Evolutionary conservation across 2,888 invertebrate species (phyloP), one percentile per base, ranked within the genome.

Genomic region (Atethmia centrago): DNA sequence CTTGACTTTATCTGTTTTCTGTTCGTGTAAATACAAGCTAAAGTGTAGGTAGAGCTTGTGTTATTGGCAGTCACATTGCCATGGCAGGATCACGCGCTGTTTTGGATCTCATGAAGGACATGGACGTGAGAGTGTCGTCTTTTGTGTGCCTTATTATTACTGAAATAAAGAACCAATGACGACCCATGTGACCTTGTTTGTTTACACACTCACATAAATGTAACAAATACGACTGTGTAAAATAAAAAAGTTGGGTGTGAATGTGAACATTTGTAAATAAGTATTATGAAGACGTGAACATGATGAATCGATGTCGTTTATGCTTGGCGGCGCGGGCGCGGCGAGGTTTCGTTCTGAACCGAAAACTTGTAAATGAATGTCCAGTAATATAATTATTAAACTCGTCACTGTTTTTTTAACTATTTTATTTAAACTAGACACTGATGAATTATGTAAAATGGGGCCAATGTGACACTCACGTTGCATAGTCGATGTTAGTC

Each of bases 41-140:
- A 59, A 76, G 83, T 82, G 80, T 77, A 78, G 67, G 83, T 71
- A 70, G 73, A 49, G 42, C 68, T 74, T 67, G 77, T 80, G 83
- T 82, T 77, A 83, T 79, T 79, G 83, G 74, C 83, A 87, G 85
- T 90, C 88, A 88, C 87, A 87, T 88, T 88, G 88, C 83, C 86
- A 77, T 86, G 87, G 77, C 77, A 68, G 67, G 66, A 80, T 87
- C 86, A 87, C 85, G 87, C 82, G 83, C 84, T 84, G 81, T 86
- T 85, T 85, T 87, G 77, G 82, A 70, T 82, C 72, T 67, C 62
- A 58, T 80, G 73, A 75, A 85, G 81, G 82, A 82, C 85, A 71
- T 71, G 58, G 51, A 74, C 80, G 59, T 71, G 74, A 83, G 80
- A 85, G 83, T 72, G 81, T 79, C 62, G 77, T 78, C 80, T 83